Base-by-base conservation (phyloP, 2,888 invertebrate genomes). In the Drosophila aldrichi region DNA sequence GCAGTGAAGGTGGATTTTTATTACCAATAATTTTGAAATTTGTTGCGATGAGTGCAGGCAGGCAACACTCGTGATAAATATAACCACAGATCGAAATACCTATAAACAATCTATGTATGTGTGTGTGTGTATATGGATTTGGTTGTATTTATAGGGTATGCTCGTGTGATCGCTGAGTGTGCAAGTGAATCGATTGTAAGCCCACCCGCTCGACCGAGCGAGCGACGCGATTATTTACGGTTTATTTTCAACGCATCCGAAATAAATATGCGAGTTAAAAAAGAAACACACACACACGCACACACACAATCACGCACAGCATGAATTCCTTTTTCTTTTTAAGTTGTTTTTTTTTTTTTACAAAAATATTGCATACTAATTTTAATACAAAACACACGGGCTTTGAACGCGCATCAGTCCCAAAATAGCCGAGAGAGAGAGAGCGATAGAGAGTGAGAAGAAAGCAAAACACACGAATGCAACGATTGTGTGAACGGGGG, bases 351-450 rank as follows among this genome's bases (percentile, higher is more conserved):
- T 14, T 20, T 40, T 18, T 40, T 49, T 56, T 41, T 74, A 87
- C 80, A 82, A 81, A 89, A 89, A 89, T 89, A 88, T 89, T 88
- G 89, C 86, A 88, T 85, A 86, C 86, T 86, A 85, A 86, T 86
- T 89, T 86, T 89, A 86, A 86, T 86, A 89, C 89, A 72, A 88
- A 88, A 89, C 84, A 82, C 81, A 81, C 88, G 81, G 85, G 71
- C 79, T 88, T 89, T 79, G 89, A 79, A 87, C 81, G 74, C 86
- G 77, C 81, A 82, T 73, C 74, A 67, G 44, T 46, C 70, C 77
- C 63, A 87, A 87, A 87, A 81, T 88, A 83, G 70, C 54, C 36
- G 41, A 36, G 63, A 71, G 61, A 20, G 9, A 14, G 34, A 18
- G 32, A 64, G 56, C 2, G 7, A 16, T 2, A 16, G 34, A 36